Evolutionary conservation across 2,888 invertebrate genomes (phyloP), one percentile per base, ranked within the genome.

Genomic region (Gymnosoma rotundatum): DNA sequence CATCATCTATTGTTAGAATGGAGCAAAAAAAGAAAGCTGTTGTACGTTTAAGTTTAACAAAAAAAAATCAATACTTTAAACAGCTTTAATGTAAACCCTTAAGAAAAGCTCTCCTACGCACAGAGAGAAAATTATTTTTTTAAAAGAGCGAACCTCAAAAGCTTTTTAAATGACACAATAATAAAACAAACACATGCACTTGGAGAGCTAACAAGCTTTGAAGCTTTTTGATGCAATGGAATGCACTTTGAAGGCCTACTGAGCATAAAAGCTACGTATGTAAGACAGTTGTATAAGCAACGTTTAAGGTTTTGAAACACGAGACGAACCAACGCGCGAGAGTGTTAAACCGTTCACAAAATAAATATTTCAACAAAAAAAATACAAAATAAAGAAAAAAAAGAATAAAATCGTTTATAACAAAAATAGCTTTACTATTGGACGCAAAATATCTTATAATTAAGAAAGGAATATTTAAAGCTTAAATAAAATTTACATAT

Each of bases 241-340:
- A 81, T 84, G 84, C 84, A 84, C 54, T 81, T 85, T 85, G 85
- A 66, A 76, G 83, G 85, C 85, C 83, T 86, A 87, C 87, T 85
- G 87, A 76, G 85, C 84, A 84, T 80, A 63, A 87, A 90, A 91
- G 91, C 90, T 90, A 87, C 82, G 83, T 87, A 86, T 87, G 86
- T 87, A 88, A 88, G 88, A 85, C 89, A 90, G 90, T 91, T 90
- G 89, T 90, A 89, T 89, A 89, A 91, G 90, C 91, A 90, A 90
- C 90, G 90, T 87, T 90, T 87, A 78, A 90, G 89, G 89, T 88
- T 88, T 88, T 87, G 87, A 88, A 88, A 87, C 89, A 87, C 88
- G 88, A 89, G 85, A 85, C 85, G 70, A 78, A 86, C 61, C 78
- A 82, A 80, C 81, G 80, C 85, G 85, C 86, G 86, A 76, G 86